Evolutionary conservation across 92 coral and sea anemone species (phyloP).

Genomic region (Actinostola sp.): DNA sequence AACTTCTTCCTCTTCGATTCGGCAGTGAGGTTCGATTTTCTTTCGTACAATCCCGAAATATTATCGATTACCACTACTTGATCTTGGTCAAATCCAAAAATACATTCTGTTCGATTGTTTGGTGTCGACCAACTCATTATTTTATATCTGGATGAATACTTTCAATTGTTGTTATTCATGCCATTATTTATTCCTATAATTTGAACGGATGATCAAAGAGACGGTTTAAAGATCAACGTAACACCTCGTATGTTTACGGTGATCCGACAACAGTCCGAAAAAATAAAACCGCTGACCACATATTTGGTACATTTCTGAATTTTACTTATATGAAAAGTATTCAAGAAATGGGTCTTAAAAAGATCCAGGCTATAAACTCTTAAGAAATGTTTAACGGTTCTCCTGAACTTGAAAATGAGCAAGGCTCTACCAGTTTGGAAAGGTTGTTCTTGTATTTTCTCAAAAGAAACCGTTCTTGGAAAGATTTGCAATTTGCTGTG

Average conservation of each 20-base stretch:
- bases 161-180: too few species aligned
- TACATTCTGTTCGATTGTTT: too few species aligned
- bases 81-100: too few species aligned
- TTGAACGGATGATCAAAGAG: too few species aligned
- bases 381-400: slow-evolving; percentile 25
- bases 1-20: too few species aligned
- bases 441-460: slow-evolving; percentile 27
- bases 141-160: background rate
- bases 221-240: too few species aligned
- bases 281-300: slow-evolving; percentile 13
- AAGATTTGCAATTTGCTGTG: slow-evolving; percentile 87
- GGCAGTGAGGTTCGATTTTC: too few species aligned
- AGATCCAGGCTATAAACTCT: background rate
- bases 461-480: slow-evolving; percentile 70
- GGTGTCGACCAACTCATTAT: too few species aligned
- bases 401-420: slow-evolving; percentile 31
- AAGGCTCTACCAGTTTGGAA: slow-evolving; percentile 6
- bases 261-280: background rate
- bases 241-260: background rate
- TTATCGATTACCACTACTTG: background rate
- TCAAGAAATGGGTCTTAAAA: background rate
- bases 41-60: background rate
- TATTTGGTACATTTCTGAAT: background rate
- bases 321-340: background rate
- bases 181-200: too few species aligned